Evolutionary conservation across 2,888 invertebrate species (phyloP).

Genomic region (Caenorhabditis sp.): DNA sequence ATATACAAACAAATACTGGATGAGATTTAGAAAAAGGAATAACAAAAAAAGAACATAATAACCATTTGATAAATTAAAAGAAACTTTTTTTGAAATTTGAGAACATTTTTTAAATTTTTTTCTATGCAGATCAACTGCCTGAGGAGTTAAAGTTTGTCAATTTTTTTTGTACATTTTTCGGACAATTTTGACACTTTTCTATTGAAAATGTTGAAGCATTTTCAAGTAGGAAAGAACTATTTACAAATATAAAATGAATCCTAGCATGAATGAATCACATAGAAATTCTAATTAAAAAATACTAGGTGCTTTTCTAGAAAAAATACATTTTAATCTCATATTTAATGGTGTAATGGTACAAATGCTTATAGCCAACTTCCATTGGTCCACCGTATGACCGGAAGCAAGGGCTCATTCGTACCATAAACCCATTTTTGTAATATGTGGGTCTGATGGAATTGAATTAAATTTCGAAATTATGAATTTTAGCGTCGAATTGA

Average conservation of each 20-base stretch:
- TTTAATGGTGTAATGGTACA: conserved; percentile 19
- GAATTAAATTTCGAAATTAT: background rate
- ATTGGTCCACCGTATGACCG: conserved; percentile 53
- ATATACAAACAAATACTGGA: conserved; percentile 6
- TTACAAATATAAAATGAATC: background rate
- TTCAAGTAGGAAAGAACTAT: background rate
- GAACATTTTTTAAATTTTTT: conserved; percentile 35
- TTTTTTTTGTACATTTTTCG: conserved; percentile 45
- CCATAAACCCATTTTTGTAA: conserved; percentile 16
- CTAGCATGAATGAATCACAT: background rate
- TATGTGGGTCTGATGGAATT: background rate
- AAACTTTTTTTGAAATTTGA: conserved; percentile 13
- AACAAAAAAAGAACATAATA: conserved; percentile 2
- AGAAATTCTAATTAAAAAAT: background rate
- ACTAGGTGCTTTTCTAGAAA: background rate
- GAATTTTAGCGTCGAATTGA: conserved; percentile 17
- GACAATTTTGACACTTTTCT: conserved; percentile 40
- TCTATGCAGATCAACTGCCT: conserved; percentile 47
- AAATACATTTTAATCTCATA: background rate
- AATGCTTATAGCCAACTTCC: conserved; percentile 36
- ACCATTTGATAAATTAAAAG: conserved; percentile 1
- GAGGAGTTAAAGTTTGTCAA: conserved; percentile 34
- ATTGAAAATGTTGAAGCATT: background rate
- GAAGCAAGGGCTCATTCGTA: conserved; percentile 43
- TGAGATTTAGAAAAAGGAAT: conserved; percentile 8